A percentile compares a stretch with the other conserved stretches of the same genome.
Evolutionary conservation across 2,888 invertebrate genomes (phyloP).

Genomic region (Aphelenchoides bicaudatus): DNA sequence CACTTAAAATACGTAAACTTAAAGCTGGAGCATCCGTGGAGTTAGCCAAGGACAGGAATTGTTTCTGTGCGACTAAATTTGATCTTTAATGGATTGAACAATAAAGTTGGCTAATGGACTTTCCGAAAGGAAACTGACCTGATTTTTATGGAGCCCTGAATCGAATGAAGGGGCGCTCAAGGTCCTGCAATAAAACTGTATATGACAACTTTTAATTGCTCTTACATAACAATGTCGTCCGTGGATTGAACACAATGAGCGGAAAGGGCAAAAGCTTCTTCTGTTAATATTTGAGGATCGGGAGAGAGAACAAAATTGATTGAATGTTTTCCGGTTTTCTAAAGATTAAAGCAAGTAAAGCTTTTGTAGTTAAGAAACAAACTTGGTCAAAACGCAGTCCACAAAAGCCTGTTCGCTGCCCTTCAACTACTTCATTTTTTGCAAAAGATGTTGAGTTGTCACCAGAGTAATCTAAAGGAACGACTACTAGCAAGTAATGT

Average conservation of each 20-base stretch:
- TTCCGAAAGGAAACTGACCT: constrained; percentile 19
- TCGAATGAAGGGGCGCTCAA: constrained; percentile 31
- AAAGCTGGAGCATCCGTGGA: constrained; percentile 48
- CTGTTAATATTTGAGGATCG: constrained; percentile 29
- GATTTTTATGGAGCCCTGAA: constrained; percentile 28
- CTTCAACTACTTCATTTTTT: no score
- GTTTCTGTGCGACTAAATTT: background rate
- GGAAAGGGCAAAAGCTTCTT: constrained; percentile 29
- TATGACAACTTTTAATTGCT: constrained; percentile 14
- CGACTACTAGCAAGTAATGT: constrained; percentile 26
- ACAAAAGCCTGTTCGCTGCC: constrained; percentile 23
- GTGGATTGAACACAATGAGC: constrained; percentile 24
- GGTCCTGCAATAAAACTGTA: no score
- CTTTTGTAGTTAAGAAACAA: constrained; percentile 6
- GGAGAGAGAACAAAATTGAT: constrained; percentile 27
- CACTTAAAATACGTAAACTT: constrained; percentile 52
- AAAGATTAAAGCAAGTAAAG: constrained; percentile 4
- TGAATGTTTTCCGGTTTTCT: constrained; percentile 29
- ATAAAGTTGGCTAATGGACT: background rate
- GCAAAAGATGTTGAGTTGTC: no score
- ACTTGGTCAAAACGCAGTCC: constrained; percentile 27
- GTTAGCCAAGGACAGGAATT: no score
- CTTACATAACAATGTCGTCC: constrained; percentile 14
- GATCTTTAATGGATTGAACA: constrained; percentile 3
- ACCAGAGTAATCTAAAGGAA: constrained; percentile 22